A percentile compares a stretch with the other conserved stretches of the same genome.
phyloP scores from a whole-genome alignment of 2,113 vertebrate genomes.

The Pedionomus torquatus region DNA sequence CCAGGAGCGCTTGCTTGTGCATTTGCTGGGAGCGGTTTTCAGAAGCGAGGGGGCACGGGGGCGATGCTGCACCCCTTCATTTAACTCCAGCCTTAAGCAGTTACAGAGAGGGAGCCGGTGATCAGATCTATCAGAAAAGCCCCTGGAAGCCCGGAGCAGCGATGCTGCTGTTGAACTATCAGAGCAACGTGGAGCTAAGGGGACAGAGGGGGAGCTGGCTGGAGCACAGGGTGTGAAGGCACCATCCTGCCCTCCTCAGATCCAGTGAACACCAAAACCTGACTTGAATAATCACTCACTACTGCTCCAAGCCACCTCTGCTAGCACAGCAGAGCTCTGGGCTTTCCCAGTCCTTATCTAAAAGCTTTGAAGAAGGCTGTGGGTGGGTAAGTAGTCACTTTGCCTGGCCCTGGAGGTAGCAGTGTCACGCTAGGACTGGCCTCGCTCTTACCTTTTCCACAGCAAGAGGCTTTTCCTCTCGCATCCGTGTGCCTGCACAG shows the following conservation, averaged over 20 bases:
- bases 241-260: not conserved
- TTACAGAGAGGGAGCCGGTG: not conserved
- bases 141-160: not conserved
- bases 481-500: not conserved
- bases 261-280: not conserved
- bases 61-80: not conserved
- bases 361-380: not conserved
- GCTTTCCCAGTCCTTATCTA: not conserved
- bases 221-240: accelerated
- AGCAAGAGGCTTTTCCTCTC: not conserved
- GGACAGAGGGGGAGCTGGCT: not conserved
- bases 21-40: not conserved
- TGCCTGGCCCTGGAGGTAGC: not conserved
- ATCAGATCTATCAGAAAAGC: not conserved
- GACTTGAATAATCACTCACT: not conserved
- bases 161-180: not conserved
- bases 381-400: not conserved
- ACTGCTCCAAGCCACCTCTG: not conserved
- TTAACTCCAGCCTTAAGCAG: not conserved
- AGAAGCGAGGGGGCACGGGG: not conserved
- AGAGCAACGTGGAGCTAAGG: not conserved
- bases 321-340: not conserved
- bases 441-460: not conserved
- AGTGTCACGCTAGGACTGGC: not conserved
- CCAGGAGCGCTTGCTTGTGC: not conserved